Percentiles rank a stretch among this genome's conserved stretches.
Conservation (phyloP, 2,888 invertebrate species). For the Orthosia incerta region DNA sequence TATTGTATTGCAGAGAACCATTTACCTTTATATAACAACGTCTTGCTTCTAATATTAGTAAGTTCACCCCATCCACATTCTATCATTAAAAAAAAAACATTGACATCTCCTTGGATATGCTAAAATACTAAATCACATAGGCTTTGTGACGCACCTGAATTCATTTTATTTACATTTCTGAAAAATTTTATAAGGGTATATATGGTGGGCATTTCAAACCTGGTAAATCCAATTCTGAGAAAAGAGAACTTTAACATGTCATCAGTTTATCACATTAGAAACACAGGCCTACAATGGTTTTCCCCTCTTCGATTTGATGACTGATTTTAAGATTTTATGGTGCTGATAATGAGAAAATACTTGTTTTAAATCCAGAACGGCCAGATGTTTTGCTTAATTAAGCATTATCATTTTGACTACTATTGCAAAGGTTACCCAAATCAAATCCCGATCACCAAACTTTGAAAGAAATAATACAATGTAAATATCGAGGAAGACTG, state of each 20-base stretch:
- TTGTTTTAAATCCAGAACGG: too few relatives aligned
- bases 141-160: conserved; percentile 71
- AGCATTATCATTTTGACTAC: too few relatives aligned
- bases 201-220: conserved; percentile 10
- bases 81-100: conserved; percentile 68
- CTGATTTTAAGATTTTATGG: too few relatives aligned
- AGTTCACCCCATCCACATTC: conserved; percentile 78
- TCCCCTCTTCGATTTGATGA: too few relatives aligned
- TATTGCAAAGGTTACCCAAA: too few relatives aligned
- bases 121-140: conserved; percentile 81
- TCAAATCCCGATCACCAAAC: too few relatives aligned
- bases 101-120: conserved; percentile 75
- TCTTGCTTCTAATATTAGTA: conserved; percentile 65
- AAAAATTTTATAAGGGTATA: conserved; percentile 39
- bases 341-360: too few relatives aligned
- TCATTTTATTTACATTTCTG: conserved; percentile 60
- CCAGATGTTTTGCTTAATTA: too few relatives aligned
- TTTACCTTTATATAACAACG: conserved; percentile 51
- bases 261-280: conserved; percentile 33
- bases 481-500: too few relatives aligned
- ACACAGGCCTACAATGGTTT: too few relatives aligned
- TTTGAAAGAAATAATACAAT: too few relatives aligned
- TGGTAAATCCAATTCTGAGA: conserved; percentile 40
- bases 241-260: conserved; percentile 32
- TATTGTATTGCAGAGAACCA: conserved; percentile 53